phyloP scores from a whole-genome alignment of 1,140 invertebrate genomes.

The Lamellibrachia luymesi region DNA sequence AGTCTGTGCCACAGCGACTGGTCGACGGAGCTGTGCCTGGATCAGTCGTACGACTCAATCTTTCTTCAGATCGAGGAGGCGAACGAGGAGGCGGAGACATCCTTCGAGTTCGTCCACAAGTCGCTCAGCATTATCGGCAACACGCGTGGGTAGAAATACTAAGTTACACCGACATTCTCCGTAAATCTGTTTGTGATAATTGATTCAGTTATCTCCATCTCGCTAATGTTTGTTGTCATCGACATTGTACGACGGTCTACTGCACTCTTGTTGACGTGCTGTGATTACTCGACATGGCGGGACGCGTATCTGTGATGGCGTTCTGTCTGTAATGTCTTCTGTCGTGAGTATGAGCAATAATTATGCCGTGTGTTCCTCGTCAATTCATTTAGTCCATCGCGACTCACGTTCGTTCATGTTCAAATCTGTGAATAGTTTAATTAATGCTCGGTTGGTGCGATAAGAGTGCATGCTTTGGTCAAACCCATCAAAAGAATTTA shows the following conservation, averaged over 20 bases:
- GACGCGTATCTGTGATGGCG: background rate
- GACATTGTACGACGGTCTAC: background rate
- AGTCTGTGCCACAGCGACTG: constrained; percentile 17
- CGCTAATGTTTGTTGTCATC: background rate
- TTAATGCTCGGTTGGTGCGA: background rate
- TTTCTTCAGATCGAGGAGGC: constrained; percentile 20
- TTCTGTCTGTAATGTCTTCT: background rate
- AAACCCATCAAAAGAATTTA: too few relatives aligned
- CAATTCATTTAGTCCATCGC: too few relatives aligned
- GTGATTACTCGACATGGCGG: background rate
- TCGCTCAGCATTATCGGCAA: constrained; percentile 4
- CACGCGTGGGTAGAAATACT: background rate
- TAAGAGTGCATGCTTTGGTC: too few relatives aligned
- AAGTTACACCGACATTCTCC: background rate
- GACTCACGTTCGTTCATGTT: background rate
- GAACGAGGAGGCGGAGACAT: constrained; percentile 13
- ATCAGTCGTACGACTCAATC: constrained; percentile 11
- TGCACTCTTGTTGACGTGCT: background rate
- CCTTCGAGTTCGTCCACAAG: constrained; percentile 16
- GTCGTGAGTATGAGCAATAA: background rate
- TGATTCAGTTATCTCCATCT: background rate
- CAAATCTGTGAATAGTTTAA: background rate
- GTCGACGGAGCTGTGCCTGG: constrained; percentile 1
- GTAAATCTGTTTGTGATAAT: background rate
- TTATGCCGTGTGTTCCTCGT: background rate